Base-by-base conservation (phyloP, 35 echinoderm and acorn worm species). In the Ophioderma brevispina region DNA sequence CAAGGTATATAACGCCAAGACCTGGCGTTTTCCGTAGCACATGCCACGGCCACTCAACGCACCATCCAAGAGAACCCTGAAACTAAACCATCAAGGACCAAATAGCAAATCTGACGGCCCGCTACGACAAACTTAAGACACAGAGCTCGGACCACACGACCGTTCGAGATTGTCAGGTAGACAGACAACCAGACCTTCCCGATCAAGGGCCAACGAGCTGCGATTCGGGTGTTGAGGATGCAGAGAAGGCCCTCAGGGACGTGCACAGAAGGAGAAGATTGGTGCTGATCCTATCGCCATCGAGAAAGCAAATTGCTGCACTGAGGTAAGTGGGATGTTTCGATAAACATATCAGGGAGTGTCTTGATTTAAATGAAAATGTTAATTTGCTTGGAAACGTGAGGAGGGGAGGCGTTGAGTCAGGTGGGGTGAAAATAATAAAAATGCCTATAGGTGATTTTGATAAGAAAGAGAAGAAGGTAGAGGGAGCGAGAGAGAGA, bases 221-320 rank as follows among this genome's bases (percentile, higher is more conserved):
- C 37, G 84, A 86, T 19, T 85, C 59, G 36, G 95, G 97, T 93
- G 82, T 99, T 1, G 87, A 99, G 43, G 93, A 95, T 46, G 91
- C 94, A 19, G 97, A 99, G 80, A 75, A 70, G 0, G 82, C 93
- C 5, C 76, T 95, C 13, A 95, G 87, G 86, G 79, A n/a, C n/a
- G 35, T 31, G 64, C 92, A 76, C 90, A 93, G 70, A 89, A 89
- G 81, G 97, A 99, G 39, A 87, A 90, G 40, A 86, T 99, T 32
- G 97, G 97, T 64, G 94, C 97, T 37, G 97, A 99, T 43, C 97
- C 97, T 6, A 84, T 78, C 14, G 86, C 91, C 0, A 94, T 99
- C 8, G 79, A 92, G 75, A 90, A n/a, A 94, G 75, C 97, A 99
- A 88, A 95, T 99, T 37, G 93, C 95, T 34, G 80, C 87, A 37